Conservation (phyloP, 2,888 invertebrate genomes). For the Hololepta plana region DNA sequence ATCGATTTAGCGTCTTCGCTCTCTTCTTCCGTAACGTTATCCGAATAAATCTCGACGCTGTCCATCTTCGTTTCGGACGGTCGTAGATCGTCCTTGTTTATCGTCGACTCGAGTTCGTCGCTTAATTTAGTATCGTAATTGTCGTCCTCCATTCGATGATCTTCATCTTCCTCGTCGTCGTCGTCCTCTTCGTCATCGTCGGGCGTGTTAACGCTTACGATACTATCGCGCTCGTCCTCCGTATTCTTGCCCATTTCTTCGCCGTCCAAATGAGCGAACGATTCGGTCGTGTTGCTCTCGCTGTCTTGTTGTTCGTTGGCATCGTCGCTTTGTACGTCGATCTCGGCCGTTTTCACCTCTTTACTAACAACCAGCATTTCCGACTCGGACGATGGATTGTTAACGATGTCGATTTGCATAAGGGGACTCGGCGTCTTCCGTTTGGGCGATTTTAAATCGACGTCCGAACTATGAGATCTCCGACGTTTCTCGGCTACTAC, state of each 20-base stretch:
- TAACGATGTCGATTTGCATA: conserved; percentile 7
- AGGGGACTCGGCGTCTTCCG: conserved; percentile 19
- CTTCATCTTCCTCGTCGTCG: conserved; percentile 1
- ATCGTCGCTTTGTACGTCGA: conserved; percentile 5
- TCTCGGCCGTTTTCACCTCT: neutral
- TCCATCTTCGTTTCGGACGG: too few relatives aligned
- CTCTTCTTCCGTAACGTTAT: too few relatives aligned
- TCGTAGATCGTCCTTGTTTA: too few relatives aligned
- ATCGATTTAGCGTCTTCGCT: too few relatives aligned
- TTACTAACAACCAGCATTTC: neutral
- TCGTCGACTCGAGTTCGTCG: too few relatives aligned
- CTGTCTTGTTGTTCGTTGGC: neutral
- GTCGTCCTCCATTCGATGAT: neutral
- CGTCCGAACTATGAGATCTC: conserved; percentile 18
- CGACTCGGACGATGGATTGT: neutral
- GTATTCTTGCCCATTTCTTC: conserved; percentile 6
- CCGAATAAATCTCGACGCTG: too few relatives aligned
- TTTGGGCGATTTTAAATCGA: conserved; percentile 16
- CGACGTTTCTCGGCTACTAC: conserved; percentile 18
- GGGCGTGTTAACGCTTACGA: too few relatives aligned
- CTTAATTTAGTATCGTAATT: too few relatives aligned
- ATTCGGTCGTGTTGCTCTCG: neutral
- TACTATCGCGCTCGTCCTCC: too few relatives aligned
- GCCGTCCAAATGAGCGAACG: conserved; percentile 1
- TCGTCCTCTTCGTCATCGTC: too few relatives aligned